Percentiles rank a stretch among this genome's conserved stretches.
These are phyloP conservation scores for Alviniconcha strummeri DNA, from an alignment of 2,888 invertebrate genomes.

Conservation along the genomic window DNA sequence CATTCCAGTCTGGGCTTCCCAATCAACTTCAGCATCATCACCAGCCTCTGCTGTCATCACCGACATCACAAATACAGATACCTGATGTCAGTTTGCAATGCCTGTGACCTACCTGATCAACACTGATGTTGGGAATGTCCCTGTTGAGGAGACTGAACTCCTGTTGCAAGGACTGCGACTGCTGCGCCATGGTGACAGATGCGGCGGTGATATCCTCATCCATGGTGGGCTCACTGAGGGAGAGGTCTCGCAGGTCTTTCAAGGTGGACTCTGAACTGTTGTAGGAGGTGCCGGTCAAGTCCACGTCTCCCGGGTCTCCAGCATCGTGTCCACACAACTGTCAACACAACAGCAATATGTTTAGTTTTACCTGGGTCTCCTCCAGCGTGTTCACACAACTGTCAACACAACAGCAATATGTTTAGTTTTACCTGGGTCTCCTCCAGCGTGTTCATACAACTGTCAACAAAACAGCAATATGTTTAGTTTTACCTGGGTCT, in stretches of 20 bases:
- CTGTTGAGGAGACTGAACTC: constrained; percentile 86
- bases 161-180: constrained; percentile 81
- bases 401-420: no score
- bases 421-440: no score
- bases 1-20: no score
- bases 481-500: no score
- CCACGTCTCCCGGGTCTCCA: constrained; percentile 45
- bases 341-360: background rate
- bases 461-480: no score
- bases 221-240: constrained; percentile 15
- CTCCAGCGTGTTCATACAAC: no score
- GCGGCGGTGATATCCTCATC: constrained; percentile 33
- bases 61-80: no score
- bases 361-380: no score
- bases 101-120: constrained; percentile 71
- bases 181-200: constrained; percentile 45
- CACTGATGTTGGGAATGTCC: constrained; percentile 83
- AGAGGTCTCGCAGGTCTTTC: constrained; percentile 30
- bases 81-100: no score
- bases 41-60: no score
- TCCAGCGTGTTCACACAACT: no score
- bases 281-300: constrained; percentile 37
- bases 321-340: constrained; percentile 61
- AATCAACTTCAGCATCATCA: no score
- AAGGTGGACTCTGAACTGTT: constrained; percentile 27